A percentile compares a stretch with the other conserved stretches of the same genome.
These are phyloP conservation scores for Holacanthus passer DNA, from an alignment of 2,113 vertebrate genomes.

Conservation along the genomic window DNA sequence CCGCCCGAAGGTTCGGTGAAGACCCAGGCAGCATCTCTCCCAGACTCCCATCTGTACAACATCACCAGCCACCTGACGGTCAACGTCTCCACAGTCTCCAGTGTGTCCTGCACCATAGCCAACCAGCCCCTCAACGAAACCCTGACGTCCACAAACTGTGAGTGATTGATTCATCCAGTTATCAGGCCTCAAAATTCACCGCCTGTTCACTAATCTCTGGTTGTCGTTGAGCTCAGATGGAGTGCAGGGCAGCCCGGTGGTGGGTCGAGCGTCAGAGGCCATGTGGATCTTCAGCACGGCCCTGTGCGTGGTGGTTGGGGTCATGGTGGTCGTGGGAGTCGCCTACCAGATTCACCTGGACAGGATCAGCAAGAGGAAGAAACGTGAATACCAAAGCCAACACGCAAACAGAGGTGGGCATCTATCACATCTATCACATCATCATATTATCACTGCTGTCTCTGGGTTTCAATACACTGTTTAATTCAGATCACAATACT, in stretches of 20 bases:
- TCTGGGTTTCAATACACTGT: no score
- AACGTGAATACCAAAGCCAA: constrained; percentile 9
- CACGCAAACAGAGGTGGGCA: constrained; percentile 37
- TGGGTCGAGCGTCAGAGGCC: constrained; percentile 41
- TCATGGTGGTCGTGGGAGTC: constrained; percentile 68
- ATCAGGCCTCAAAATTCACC: no score
- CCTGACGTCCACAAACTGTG: constrained; percentile 59
- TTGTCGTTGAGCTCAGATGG: constrained; percentile 44
- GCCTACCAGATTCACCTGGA: constrained; percentile 79
- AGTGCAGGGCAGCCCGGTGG: not conserved
- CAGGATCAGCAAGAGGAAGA: constrained; percentile 57
- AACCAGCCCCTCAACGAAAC: constrained; percentile 70
- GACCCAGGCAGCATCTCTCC: constrained; percentile 16
- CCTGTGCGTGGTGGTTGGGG: constrained; percentile 71
- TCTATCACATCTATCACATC: not conserved
- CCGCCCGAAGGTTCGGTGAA: constrained; percentile 57
- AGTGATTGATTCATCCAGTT: constrained; percentile 39
- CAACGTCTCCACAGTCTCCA: constrained; percentile 56
- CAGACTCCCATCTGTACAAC: constrained; percentile 71
- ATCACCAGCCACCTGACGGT: constrained; percentile 70
- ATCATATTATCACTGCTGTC: no score
- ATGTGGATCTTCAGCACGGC: constrained; percentile 79
- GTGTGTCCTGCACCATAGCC: constrained; percentile 70
- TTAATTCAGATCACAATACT: no score
- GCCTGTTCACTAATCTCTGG: not conserved